phyloP scores from a whole-genome alignment of 2,113 vertebrate species.

The Cathartes aura region DNA sequence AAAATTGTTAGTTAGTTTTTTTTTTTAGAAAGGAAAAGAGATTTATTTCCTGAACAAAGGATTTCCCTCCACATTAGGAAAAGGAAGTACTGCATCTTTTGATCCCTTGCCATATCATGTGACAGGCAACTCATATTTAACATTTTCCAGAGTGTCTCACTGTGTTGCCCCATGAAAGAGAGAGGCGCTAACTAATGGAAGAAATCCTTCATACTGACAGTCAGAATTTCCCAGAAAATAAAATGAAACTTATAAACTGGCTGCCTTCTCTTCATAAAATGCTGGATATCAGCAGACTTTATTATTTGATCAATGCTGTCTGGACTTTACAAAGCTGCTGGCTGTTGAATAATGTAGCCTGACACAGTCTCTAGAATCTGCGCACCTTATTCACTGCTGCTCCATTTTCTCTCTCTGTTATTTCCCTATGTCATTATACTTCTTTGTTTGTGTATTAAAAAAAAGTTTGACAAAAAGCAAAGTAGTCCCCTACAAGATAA shows the following conservation, averaged over 20 bases:
- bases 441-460: background rate
- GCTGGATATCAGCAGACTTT: background rate
- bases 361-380: background rate
- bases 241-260: background rate
- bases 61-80: background rate
- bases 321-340: background rate
- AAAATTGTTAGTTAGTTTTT: background rate
- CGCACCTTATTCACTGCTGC: background rate
- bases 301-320: background rate
- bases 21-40: background rate
- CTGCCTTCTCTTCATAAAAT: conserved; percentile 12
- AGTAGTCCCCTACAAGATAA: background rate
- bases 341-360: background rate
- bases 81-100: background rate
- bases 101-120: background rate
- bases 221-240: conserved; percentile 31
- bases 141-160: background rate
- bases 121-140: background rate
- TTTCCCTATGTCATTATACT: background rate
- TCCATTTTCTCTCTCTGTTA: background rate
- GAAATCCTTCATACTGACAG: conserved; percentile 34
- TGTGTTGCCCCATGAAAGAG: background rate
- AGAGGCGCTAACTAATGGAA: conserved; percentile 8
- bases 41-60: background rate
- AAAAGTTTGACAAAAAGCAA: background rate